Evolutionary conservation across 2,888 invertebrate genomes (phyloP), one percentile per base, ranked within the genome.

Genomic region (Notodonta ziczac): DNA sequence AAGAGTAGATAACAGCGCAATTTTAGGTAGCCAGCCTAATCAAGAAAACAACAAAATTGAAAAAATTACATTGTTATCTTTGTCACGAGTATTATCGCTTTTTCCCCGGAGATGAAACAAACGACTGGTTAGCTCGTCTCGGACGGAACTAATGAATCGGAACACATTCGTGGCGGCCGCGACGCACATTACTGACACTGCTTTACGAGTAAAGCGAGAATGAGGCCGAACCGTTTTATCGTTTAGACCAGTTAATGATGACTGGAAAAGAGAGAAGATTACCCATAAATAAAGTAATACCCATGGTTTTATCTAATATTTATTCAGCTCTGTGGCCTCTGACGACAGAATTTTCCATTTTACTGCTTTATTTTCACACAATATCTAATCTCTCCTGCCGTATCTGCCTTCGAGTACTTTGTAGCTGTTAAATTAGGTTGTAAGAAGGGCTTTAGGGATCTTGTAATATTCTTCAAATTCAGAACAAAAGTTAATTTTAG

Each of bases 61-160:
- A 35, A n/a, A 46, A 10, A 46, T 46, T n/a, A n/a, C 46, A 6
- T 4, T 10, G 46, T n/a, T 46, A 46, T 46, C 46, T 46, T n/a
- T 46, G 46, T 5, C 7, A 6, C 5, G 35, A 35, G 35, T 46
- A 46, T n/a, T n/a, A 46, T 46, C 46, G 46, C 5, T n/a, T 46
- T 16, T 5, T 50, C 46, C 16, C 16, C 16, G 50, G 16, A 10
- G 56, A 56, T 35, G 46, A 8, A 56, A 13, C 13, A 9, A 57
- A 39, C 56, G 52, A 10, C 52, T 52, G 9, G 32, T 35, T 32
- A 32, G 52, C 35, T 13, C 50, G 50, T 32, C 13, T 35, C 50
- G n/a, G 42, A 24, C 14, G 14, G 32, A 9, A 39, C 58, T 57
- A 67, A 70, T 70, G 62, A 70, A 44, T 32, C 57, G 60, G 59